phyloP scores from a whole-genome alignment of 1,140 invertebrate species.

The Platyura marginata region DNA sequence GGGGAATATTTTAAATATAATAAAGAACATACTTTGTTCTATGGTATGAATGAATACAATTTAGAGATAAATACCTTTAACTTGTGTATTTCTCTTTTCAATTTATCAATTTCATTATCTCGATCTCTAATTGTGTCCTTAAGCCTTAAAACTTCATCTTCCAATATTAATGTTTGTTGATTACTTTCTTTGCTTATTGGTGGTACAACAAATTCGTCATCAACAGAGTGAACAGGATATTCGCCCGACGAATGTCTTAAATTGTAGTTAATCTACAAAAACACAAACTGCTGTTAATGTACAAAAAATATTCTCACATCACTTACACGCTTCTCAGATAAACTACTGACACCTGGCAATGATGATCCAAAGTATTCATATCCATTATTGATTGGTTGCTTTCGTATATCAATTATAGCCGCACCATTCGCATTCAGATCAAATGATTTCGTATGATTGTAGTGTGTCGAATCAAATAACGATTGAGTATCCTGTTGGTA shows the following conservation, averaged over 20 bases:
- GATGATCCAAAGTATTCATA: too few species aligned
- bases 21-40: neutral
- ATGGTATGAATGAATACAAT: neutral
- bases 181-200: neutral
- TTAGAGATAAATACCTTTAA: constrained; percentile 28
- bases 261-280: neutral
- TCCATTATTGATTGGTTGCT: too few species aligned
- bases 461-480: too few species aligned
- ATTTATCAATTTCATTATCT: constrained; percentile 16
- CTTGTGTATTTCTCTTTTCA: constrained; percentile 40
- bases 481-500: neutral
- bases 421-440: too few species aligned
- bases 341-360: too few species aligned
- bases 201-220: neutral
- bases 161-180: neutral
- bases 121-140: constrained; percentile 12
- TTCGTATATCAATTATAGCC: too few species aligned
- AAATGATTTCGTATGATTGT: too few species aligned
- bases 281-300: neutral
- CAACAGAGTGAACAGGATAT: neutral
- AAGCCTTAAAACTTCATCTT: constrained; percentile 4
- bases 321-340: neutral
- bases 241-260: neutral
- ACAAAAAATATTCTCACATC: neutral
- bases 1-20: too few species aligned